Percentiles rank a stretch among this genome's conserved stretches.
Evolutionary conservation across 1,140 invertebrate genomes (phyloP).

Genomic region (Gryon sp.): DNA sequence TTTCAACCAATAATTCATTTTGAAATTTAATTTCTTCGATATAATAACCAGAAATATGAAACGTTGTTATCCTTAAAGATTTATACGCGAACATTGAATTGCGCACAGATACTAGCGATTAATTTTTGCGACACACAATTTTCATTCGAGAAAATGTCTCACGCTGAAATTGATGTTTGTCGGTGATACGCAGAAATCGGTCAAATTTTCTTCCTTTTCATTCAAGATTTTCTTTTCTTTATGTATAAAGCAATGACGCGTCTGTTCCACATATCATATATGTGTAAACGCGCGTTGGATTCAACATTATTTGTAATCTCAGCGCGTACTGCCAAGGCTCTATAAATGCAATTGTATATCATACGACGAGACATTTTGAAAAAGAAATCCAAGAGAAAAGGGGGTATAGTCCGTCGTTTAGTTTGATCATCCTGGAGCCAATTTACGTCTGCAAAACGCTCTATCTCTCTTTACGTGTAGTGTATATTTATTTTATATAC

Average conservation of each 20-base stretch:
- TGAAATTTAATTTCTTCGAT: too few species aligned
- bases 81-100: neutral
- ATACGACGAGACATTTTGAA: slow-evolving; percentile 43
- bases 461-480: slow-evolving; percentile 56
- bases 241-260: slow-evolving; percentile 10
- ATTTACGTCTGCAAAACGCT: slow-evolving; percentile 38
- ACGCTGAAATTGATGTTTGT: too few species aligned
- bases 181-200: slow-evolving; percentile 3
- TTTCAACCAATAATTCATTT: too few species aligned
- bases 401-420: slow-evolving; percentile 19
- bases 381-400: slow-evolving; percentile 44
- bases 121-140: neutral
- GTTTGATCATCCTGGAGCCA: slow-evolving; percentile 48
- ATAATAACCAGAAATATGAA: too few species aligned
- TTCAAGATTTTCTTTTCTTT: too few species aligned
- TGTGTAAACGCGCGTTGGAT: slow-evolving; percentile 27
- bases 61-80: too few species aligned
- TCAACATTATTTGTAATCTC: slow-evolving; percentile 57
- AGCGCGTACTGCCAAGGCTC: slow-evolving; percentile 65
- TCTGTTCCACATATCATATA: slow-evolving; percentile 45
- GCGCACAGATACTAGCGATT: neutral
- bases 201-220: too few species aligned
- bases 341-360: slow-evolving; percentile 53
- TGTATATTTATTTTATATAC: slow-evolving; percentile 66
- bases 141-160: too few species aligned